These are phyloP conservation scores for Prunella himalayana DNA, from an alignment of 2,113 vertebrate species.

Conservation along the genomic window DNA sequence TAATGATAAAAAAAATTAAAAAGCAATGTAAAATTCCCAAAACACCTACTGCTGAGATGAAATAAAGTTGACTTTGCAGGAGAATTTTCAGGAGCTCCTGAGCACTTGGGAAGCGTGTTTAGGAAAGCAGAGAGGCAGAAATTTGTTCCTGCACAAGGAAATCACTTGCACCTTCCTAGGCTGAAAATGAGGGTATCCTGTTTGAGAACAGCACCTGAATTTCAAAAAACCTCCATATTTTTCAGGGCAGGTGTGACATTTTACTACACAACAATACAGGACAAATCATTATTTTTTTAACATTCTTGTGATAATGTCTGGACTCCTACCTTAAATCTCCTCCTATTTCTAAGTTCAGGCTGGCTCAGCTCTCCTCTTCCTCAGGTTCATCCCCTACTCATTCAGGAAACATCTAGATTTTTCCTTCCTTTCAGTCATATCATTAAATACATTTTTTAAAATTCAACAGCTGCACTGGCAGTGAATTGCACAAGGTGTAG, in stretches of 20 bases:
- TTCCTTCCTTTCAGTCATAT: neutral
- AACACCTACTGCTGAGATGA: neutral
- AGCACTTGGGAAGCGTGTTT: too few species aligned
- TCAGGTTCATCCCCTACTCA: neutral
- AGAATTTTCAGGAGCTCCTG: neutral
- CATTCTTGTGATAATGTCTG: neutral
- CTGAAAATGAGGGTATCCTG: neutral
- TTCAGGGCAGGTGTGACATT: neutral
- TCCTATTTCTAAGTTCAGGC: neutral
- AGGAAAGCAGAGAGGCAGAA: neutral
- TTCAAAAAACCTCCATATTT: neutral
- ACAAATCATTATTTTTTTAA: fast-evolving
- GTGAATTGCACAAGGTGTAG: neutral
- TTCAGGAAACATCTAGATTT: neutral
- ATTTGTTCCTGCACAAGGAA: neutral
- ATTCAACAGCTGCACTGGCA: neutral
- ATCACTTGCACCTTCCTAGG: neutral
- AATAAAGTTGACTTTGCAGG: neutral
- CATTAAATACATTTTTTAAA: neutral
- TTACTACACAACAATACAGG: neutral
- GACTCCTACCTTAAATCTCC: neutral
- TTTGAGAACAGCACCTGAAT: neutral
- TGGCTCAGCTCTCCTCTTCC: neutral
- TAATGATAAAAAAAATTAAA: neutral
- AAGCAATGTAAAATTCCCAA: neutral